Conservation (phyloP, 2,797 vertebrate species). For the Lacerta viridis region DNA sequence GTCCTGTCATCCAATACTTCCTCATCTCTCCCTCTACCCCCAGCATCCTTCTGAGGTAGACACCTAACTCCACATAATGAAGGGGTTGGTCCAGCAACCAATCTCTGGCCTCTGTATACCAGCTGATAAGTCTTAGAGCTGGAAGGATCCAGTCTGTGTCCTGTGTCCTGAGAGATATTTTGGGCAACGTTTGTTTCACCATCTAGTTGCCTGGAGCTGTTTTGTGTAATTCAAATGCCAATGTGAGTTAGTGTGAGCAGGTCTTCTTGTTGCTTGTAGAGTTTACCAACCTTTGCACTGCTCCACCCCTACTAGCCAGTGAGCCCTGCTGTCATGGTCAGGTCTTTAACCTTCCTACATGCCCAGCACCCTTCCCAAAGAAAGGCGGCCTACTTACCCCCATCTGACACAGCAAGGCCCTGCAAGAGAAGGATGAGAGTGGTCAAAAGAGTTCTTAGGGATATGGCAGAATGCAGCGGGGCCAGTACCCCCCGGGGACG, state of each 20-base stretch:
- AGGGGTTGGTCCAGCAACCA: not conserved
- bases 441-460: not conserved
- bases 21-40: not conserved
- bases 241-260: not conserved
- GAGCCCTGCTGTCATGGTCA: slow-evolving; percentile 19
- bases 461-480: slow-evolving; percentile 42
- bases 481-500: not conserved
- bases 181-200: not conserved
- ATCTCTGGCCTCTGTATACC: not conserved
- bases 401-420: slow-evolving; percentile 94
- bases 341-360: not conserved
- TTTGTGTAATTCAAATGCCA: not conserved
- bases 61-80: not conserved
- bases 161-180: not conserved
- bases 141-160: not conserved
- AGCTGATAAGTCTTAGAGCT: not conserved
- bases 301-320: not conserved
- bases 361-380: not conserved
- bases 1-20: not conserved
- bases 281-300: not conserved
- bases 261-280: not conserved
- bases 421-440: slow-evolving; percentile 74
- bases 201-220: not conserved
- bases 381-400: slow-evolving; percentile 87
- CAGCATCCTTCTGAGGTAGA: not conserved